Base-by-base conservation (phyloP, 1,140 invertebrate species). In the Camponotus floridanus region DNA sequence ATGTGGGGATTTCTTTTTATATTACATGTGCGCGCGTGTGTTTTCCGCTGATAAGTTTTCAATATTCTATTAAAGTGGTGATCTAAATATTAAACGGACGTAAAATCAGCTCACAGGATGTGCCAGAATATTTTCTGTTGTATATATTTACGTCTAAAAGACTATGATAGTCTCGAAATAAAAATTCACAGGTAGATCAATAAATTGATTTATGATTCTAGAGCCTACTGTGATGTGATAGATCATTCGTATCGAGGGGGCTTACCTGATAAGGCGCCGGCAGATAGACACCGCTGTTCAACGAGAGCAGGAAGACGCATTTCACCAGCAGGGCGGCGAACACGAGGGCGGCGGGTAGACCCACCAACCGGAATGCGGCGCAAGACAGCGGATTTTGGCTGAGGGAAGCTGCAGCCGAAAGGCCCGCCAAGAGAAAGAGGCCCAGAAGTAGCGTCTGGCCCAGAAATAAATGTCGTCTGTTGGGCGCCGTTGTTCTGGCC, bases 311-410 rank as follows among this genome's bases (percentile, higher is more conserved):
- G 92, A 99, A 99, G 65, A 99, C 98, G 92, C 98, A 98, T 95
- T 99, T 99, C 84, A 99, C 98, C 76, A 99, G 96, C 36, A 99
- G 96, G 0, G 98, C 97, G 18, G 98, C 97, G 93, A 99, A 99
- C 31, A 99, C 97, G n/a, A 99, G 95, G 18, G 98, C 97, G 88
- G 98, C 98, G 3, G 98, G 96, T 18, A 99, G 96, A 39, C 98
- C 98, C 21, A 98, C 97, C 86, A 99, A 97, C 57, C 98, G 96
- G 78, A 98, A 97, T 15, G 98, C 96, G 13, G 97, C 98, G 91
- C 98, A 99, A 0, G 98, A 97, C 55, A 97, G 95, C 3, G 97
- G 96, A 48, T 97, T 97, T 21, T 98, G 98, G 39, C 97, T 96
- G 1, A 97, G 96, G 0, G 98, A 96, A 33, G 98, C 97, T 0